Base-by-base conservation (phyloP, 1,140 invertebrate genomes). In the Drosophila pseudoananassae region DNA sequence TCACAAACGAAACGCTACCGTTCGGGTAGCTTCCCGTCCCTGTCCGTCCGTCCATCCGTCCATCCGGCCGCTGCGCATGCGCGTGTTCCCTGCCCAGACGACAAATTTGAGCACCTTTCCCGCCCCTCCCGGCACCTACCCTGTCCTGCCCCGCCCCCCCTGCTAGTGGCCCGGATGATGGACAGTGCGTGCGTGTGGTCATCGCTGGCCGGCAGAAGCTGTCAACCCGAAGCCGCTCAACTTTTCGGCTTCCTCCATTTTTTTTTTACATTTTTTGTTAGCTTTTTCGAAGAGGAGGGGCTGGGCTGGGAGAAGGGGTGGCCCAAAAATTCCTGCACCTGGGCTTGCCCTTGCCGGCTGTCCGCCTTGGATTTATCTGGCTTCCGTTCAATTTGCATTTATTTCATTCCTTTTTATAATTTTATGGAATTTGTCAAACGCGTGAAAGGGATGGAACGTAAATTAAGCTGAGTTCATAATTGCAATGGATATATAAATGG, bases 161-260 rank as follows among this genome's bases (percentile, higher is more conserved):
- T 14, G 12, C 4, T 15, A 40, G 46, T 50, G 31, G 51, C 27
- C 51, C 36, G 64, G 78, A 87, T 84, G 81, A 84, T 77, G 77
- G 66, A 80, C 80, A 87, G 17, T 65, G 73, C 58, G 59, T 80
- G 78, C 70, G 81, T 81, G 81, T 81, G 81, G 70, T 59, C 73
- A 70, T 69, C 50, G 61, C 46, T 17, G 60, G 54, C 46, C 68
- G 49, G 60, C 47, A 68, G 50, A 29, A 68, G 65, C 66, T 70
- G 66, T 70, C 66, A 78, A 49, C 61, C 33, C 64, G 58, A 58
- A 50, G 77, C 66, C 53, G 81, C 81, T 73, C 82, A 77, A 74
- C 53, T 54, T 71, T 50, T 53, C 49, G 56, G 23, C 36, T 31
- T 15, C 31, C 3, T 23, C 40, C 40, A 29, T 12, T 8, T 57